A percentile compares a stretch with the other conserved stretches of the same genome.
These are phyloP conservation scores for Acanthoscelides obtectus DNA, from an alignment of 2,888 invertebrate species.

Conservation along the genomic window DNA sequence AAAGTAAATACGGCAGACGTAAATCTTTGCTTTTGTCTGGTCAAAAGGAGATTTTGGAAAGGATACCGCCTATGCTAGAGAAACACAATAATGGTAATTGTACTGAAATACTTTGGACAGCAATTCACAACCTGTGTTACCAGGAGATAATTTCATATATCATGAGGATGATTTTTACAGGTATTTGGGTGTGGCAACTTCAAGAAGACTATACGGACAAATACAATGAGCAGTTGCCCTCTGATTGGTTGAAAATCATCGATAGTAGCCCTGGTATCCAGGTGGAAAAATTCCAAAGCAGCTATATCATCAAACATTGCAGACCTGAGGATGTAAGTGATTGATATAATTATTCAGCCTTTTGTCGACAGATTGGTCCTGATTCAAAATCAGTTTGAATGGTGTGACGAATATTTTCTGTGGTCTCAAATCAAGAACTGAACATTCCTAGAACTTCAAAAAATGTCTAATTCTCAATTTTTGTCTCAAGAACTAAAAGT, in stretches of 20 bases:
- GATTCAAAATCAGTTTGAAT: not conserved
- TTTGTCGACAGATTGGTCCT: not conserved
- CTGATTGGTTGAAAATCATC: constrained; percentile 62
- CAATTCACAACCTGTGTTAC: too few species aligned
- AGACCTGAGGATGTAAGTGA: constrained; percentile 41
- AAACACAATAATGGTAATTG: constrained; percentile 46
- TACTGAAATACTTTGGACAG: too few species aligned
- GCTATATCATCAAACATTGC: constrained; percentile 39
- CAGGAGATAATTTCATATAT: too few species aligned
- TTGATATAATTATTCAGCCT: not conserved
- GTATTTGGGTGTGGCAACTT: constrained; percentile 40
- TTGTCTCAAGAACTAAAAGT: too few species aligned
- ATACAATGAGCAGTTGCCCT: constrained; percentile 63
- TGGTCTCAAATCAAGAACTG: too few species aligned
- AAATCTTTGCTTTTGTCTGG: constrained; percentile 33
- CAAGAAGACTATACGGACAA: constrained; percentile 53
- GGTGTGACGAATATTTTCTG: not conserved
- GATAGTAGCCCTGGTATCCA: constrained; percentile 55
- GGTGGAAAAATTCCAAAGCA: constrained; percentile 45
- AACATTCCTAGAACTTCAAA: too few species aligned
- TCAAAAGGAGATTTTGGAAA: constrained; percentile 34
- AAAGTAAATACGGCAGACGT: constrained; percentile 32
- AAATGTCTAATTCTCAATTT: too few species aligned
- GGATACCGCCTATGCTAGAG: constrained; percentile 46
- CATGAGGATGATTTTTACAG: too few species aligned